Base-by-base conservation (phyloP, 2,113 vertebrate species). In the Lepisosteus oculatus region DNA sequence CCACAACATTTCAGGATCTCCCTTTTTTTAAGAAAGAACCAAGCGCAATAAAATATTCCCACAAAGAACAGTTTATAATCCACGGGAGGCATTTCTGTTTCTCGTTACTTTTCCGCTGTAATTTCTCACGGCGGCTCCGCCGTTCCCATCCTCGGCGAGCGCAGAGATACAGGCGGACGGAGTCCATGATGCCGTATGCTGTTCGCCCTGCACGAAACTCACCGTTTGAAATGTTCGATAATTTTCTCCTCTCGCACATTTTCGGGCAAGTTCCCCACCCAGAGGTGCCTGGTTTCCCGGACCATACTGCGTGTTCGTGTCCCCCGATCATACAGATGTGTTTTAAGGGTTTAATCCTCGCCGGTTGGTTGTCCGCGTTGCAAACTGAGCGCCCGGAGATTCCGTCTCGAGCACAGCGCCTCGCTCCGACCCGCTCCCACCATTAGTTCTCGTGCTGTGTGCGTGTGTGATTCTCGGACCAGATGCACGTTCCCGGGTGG, bases 191-290 rank as follows among this genome's bases (percentile, higher is more conserved):
- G 67, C 67, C 69, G 12, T 67, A 68, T 51, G 47, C 54, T 65
- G 9, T 42, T 57, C 70, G 41, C 65, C 71, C 65, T 64, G 9
- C 70, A 54, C 29, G 76, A 81, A 77, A 94, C 97, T 99, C 92
- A 99, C 96, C 97, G 95, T 92, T 98, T 99, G 92, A 99, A 99
- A 91, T 99, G 97, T 88, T 99, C 97, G 92, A 99, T 96, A 89
- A 99, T 99, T 91, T 99, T 99, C 85, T 99, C 97, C 74, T 99
- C 97, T 86, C 97, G 95, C 73, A 99, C 96, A 90, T 96, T 99
- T 93, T 99, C 97, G 89, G 97, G 97, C 90, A 99, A 92, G 94
- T 98, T 99, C 93, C 97, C 97, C 95, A 99, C 97, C 97, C 97
- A 99, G 93, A 98, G 93, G 90, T 99, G 97, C 93, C 97, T 96